These are phyloP conservation scores for Falco columbarius DNA, from an alignment of 2,797 vertebrate genomes.

Conservation along the genomic window DNA sequence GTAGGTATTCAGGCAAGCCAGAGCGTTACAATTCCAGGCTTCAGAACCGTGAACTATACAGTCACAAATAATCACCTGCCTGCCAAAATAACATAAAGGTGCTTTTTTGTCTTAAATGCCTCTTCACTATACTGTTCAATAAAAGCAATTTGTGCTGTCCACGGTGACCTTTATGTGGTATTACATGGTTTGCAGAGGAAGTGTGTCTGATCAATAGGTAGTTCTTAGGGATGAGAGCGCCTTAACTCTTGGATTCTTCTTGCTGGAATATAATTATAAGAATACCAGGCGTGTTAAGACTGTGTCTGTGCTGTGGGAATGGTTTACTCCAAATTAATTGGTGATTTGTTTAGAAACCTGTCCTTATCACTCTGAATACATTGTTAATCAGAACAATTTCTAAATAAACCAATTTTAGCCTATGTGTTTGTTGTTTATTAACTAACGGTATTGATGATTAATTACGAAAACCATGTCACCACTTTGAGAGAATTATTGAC, in stretches of 20 bases:
- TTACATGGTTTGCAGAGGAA: conserved; percentile 29
- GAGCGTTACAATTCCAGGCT: not conserved
- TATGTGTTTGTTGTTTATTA: not conserved
- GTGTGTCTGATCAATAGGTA: conserved; percentile 27
- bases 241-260: not conserved
- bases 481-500: not conserved
- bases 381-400: not conserved
- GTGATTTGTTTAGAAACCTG: not conserved
- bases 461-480: not conserved
- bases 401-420: not conserved
- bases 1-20: not conserved
- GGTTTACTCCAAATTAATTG: not conserved
- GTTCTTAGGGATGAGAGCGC: not conserved
- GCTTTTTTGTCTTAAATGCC: conserved; percentile 31
- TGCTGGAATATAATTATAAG: not conserved
- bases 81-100: conserved; percentile 24
- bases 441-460: not conserved
- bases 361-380: not conserved
- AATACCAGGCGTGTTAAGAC: not conserved
- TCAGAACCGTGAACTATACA: not conserved
- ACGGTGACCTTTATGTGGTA: conserved; percentile 18
- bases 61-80: not conserved
- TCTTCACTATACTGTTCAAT: conserved; percentile 38
- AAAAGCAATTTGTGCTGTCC: conserved; percentile 37
- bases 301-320: not conserved